Conservation (phyloP, 2,888 invertebrate genomes). For the Clivina fossor region DNA sequence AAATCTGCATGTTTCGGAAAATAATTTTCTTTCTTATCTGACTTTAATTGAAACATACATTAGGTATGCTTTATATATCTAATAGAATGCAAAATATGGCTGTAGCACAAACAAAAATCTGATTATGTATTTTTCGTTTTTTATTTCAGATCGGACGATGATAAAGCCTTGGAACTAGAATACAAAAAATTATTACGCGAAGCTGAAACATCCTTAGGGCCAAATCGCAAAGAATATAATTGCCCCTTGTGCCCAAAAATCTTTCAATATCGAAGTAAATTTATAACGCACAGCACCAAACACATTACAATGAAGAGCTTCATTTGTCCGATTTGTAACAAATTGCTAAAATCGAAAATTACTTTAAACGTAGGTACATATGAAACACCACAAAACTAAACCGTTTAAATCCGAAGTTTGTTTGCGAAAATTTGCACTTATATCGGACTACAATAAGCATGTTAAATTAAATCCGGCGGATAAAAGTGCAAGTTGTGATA, state of each 20-base stretch:
- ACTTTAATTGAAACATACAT: too few species aligned
- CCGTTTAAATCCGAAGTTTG: slow-evolving; percentile 54
- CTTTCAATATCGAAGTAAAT: slow-evolving; percentile 18
- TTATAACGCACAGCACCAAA: slow-evolving; percentile 16
- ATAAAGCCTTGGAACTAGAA: slow-evolving; percentile 37
- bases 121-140: too few species aligned
- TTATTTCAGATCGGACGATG: slow-evolving; percentile 24
- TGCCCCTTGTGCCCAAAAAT: slow-evolving; percentile 14
- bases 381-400: slow-evolving; percentile 53
- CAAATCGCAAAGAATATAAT: slow-evolving; percentile 13
- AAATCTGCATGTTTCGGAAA: too few species aligned
- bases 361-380: slow-evolving; percentile 49
- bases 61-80: too few species aligned
- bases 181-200: slow-evolving; percentile 1
- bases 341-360: slow-evolving; percentile 46
- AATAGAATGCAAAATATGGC: too few species aligned
- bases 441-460: slow-evolving; percentile 46
- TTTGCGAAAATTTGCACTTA: slow-evolving; percentile 53
- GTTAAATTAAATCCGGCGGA: slow-evolving; percentile 38
- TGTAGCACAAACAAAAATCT: too few species aligned
- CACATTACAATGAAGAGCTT: slow-evolving; percentile 43
- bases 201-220: slow-evolving; percentile 39
- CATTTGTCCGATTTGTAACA: slow-evolving; percentile 46
- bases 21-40: too few species aligned
- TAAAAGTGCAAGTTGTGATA: slow-evolving; percentile 17